Evolutionary conservation across 2,797 vertebrate species (phyloP).

Genomic region (Hoplostethus atlanticus): DNA sequence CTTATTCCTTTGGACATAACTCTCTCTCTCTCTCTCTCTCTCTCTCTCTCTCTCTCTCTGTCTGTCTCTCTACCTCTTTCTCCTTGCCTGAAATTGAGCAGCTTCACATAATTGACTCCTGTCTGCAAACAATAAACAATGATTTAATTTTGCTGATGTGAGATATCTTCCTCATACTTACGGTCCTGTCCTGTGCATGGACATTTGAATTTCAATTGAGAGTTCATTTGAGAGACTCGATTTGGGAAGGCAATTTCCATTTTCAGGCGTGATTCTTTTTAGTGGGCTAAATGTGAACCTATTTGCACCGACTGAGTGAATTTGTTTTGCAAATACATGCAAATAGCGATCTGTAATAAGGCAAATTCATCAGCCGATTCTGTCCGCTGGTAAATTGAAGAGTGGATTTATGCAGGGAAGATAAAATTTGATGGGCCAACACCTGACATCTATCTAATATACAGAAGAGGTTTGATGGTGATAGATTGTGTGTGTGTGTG

Average conservation of each 20-base stretch:
- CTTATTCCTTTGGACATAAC: too few species aligned
- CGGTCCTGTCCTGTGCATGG: background rate
- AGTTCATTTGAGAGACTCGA: background rate
- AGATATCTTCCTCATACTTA: background rate
- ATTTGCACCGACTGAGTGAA: background rate
- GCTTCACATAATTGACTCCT: too few species aligned
- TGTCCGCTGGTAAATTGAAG: constrained; percentile 16
- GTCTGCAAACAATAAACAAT: too few species aligned
- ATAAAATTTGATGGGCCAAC: constrained; percentile 1
- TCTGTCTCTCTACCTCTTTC: too few species aligned
- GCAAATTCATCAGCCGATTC: constrained; percentile 48
- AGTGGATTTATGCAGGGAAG: constrained; percentile 2
- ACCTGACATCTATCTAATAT: constrained; percentile 47
- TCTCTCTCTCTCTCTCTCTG: too few species aligned
- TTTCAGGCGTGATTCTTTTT: constrained; percentile 30
- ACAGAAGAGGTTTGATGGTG: constrained; percentile 31
- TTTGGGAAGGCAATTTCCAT: background rate
- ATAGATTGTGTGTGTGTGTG: constrained; percentile 41
- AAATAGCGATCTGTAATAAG: constrained; percentile 42
- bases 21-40: too few species aligned
- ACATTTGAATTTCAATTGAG: constrained; percentile 9
- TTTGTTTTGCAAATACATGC: constrained; percentile 58
- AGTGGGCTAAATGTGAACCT: constrained; percentile 4
- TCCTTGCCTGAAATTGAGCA: too few species aligned
- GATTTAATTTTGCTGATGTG: too few species aligned